Conservation (phyloP, 2,797 vertebrate genomes). For the Xenentodon cancila region DNA sequence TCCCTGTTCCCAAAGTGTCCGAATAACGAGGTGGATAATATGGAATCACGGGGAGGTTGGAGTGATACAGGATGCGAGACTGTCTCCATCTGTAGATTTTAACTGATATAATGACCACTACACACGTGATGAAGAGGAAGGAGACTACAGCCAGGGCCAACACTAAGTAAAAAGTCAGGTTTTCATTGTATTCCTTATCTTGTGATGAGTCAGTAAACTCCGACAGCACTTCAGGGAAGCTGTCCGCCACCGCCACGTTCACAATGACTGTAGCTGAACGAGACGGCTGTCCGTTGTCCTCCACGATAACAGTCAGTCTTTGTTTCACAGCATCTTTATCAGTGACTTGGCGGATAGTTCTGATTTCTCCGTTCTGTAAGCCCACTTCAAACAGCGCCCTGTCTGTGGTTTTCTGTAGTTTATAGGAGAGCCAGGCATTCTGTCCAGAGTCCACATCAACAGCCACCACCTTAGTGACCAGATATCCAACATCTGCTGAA, state of each 20-base stretch:
- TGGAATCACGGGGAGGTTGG: too few relatives aligned
- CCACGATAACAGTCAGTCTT: constrained; percentile 39
- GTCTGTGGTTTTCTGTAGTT: constrained; percentile 78
- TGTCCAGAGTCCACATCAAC: constrained; percentile 75
- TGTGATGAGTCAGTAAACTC: too few relatives aligned
- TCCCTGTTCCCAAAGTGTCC: constrained; percentile 4
- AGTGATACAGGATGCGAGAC: too few relatives aligned
- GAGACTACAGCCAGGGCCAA: too few relatives aligned
- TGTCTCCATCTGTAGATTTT: too few relatives aligned
- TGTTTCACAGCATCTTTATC: constrained; percentile 67
- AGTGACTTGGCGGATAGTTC: constrained; percentile 46
- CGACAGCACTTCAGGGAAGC: too few relatives aligned
- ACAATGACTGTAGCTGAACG: constrained; percentile 47
- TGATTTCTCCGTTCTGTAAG: constrained; percentile 15
- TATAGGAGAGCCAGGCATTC: constrained; percentile 75
- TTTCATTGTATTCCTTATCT: too few relatives aligned
- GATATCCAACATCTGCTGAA: constrained; percentile 78
- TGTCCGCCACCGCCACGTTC: constrained; percentile 1
- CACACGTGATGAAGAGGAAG: too few relatives aligned
- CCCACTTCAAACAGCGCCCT: constrained; percentile 32
- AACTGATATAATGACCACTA: too few relatives aligned
- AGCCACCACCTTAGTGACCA: constrained; percentile 68
- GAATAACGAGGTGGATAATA: too few relatives aligned
- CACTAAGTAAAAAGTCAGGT: too few relatives aligned
- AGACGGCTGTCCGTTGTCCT: constrained; percentile 52